These are phyloP conservation scores for Apoda limacodes DNA, from an alignment of 2,888 invertebrate genomes.

Conservation along the genomic window DNA sequence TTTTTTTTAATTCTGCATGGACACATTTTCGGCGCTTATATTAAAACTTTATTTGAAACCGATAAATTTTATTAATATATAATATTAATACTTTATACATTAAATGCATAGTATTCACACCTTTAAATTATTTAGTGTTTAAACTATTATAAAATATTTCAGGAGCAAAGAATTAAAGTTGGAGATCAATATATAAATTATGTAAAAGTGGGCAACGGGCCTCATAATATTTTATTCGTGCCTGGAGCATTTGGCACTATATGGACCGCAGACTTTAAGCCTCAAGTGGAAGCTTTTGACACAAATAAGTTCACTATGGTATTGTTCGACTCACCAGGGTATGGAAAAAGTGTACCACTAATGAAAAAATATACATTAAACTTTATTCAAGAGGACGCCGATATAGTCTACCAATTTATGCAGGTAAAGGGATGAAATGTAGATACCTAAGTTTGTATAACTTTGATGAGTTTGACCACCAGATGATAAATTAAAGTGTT, in stretches of 20 bases:
- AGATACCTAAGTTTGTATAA: too few relatives aligned
- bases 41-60: too few relatives aligned
- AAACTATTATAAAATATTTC: too few relatives aligned
- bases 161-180: constrained; percentile 76
- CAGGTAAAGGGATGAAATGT: too few relatives aligned
- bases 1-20: too few relatives aligned
- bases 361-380: constrained; percentile 75
- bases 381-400: constrained; percentile 82
- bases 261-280: constrained; percentile 86
- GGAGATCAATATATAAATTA: constrained; percentile 69
- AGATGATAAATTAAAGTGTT: too few relatives aligned
- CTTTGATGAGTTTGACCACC: too few relatives aligned
- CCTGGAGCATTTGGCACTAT: constrained; percentile 87
- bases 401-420: constrained; percentile 73
- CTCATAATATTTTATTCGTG: constrained; percentile 74
- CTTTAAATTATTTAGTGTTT: too few relatives aligned
- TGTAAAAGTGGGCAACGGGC: constrained; percentile 71
- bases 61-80: too few relatives aligned
- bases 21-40: too few relatives aligned
- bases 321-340: constrained; percentile 90
- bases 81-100: too few relatives aligned
- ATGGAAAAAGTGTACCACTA: constrained; percentile 86
- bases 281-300: constrained; percentile 78
- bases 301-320: constrained; percentile 72
- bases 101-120: too few relatives aligned